Percentiles rank a stretch among this genome's conserved stretches.
Conservation (phyloP, 2,797 vertebrate species). For the Steatocranus sp. region DNA sequence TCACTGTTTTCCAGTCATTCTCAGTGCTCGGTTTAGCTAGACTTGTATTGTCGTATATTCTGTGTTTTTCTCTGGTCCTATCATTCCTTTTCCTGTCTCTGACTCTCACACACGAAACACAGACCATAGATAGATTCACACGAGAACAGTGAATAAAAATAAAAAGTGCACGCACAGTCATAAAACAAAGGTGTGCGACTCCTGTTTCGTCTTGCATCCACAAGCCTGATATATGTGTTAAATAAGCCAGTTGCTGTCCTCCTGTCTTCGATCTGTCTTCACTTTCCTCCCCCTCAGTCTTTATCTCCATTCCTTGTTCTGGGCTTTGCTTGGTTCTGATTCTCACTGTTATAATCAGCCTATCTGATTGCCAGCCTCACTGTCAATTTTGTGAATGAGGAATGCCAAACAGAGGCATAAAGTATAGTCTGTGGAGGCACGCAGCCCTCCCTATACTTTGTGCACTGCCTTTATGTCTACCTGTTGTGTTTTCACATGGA, state of each 20-base stretch:
- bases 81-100: slow-evolving; percentile 82
- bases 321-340: slow-evolving; percentile 82
- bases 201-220: slow-evolving; percentile 88
- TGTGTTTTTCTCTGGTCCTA: slow-evolving; percentile 77
- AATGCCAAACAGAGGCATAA: slow-evolving; percentile 87
- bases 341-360: slow-evolving; percentile 10
- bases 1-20: slow-evolving; percentile 57
- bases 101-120: slow-evolving; percentile 25
- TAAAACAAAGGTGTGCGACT: slow-evolving; percentile 75
- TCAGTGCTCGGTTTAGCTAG: slow-evolving; percentile 75
- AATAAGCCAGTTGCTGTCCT: slow-evolving; percentile 80
- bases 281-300: neutral
- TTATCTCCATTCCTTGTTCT: slow-evolving; percentile 21
- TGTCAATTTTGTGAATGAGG: slow-evolving; percentile 79
- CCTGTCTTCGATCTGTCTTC: slow-evolving; percentile 10
- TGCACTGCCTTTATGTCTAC: slow-evolving; percentile 66
- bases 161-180: neutral
- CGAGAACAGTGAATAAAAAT: neutral
- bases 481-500: slow-evolving; percentile 75
- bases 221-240: slow-evolving; percentile 88
- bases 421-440: slow-evolving; percentile 81
- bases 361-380: slow-evolving; percentile 19
- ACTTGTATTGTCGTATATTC: slow-evolving; percentile 76
- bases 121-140: neutral
- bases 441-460: slow-evolving; percentile 86